Percentiles rank a stretch among this genome's conserved stretches.
Conservation (phyloP, 2,797 vertebrate species). For the Coluber constrictor region DNA sequence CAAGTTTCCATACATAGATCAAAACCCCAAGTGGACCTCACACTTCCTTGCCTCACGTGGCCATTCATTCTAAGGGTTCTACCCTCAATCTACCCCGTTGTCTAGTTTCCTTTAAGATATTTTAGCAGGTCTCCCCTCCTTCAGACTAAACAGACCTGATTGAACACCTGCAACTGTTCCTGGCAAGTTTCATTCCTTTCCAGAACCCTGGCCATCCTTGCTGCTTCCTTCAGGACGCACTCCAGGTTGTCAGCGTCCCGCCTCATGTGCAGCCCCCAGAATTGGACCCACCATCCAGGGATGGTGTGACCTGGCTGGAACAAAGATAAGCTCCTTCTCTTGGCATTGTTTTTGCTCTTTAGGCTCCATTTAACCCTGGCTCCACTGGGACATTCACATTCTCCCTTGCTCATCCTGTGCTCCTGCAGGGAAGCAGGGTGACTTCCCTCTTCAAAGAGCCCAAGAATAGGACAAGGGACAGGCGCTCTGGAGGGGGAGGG, state of each 20-base stretch:
- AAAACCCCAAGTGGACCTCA: background rate
- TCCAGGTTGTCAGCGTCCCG: background rate
- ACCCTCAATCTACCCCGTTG: no score
- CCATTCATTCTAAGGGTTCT: background rate
- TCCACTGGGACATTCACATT: background rate
- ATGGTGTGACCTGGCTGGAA: background rate
- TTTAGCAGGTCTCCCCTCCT: background rate
- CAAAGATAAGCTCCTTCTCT: background rate
- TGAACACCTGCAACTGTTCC: background rate
- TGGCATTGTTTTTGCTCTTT: background rate
- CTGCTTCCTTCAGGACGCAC: background rate
- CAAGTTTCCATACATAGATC: background rate
- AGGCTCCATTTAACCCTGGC: no score
- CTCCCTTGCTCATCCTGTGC: no score
- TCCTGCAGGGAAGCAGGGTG: background rate
- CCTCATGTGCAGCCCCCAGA: no score
- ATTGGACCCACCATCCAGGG: no score
- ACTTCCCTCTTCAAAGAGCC: no score
- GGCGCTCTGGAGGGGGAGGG: no score
- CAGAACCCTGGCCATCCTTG: background rate
- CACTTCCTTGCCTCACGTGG: background rate
- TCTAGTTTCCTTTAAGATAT: background rate
- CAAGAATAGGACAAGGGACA: no score
- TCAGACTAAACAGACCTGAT: background rate
- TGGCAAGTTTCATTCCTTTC: background rate